Evolutionary conservation across 2,797 vertebrate species (phyloP).

Genomic region (Hapalemur alaotrensis): DNA sequence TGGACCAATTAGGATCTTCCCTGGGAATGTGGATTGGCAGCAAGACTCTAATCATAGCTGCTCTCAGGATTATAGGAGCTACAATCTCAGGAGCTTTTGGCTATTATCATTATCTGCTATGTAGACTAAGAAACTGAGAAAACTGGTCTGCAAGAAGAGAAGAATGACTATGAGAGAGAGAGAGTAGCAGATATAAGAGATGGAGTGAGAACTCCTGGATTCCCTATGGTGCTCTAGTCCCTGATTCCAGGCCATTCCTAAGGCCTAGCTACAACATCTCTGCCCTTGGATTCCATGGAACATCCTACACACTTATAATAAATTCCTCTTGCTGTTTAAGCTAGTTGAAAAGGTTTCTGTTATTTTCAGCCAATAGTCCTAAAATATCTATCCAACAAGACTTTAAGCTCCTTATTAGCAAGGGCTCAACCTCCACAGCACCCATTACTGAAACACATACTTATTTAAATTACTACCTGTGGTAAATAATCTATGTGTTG

Average conservation of each 20-base stretch:
- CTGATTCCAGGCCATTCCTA: neutral
- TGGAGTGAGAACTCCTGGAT: neutral
- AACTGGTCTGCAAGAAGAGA: neutral
- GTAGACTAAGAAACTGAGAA: neutral
- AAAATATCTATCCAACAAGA: neutral
- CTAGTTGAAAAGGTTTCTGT: neutral
- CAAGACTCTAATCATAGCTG: neutral
- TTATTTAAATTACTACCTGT: conserved; percentile 22
- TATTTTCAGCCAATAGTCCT: neutral
- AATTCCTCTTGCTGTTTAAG: neutral
- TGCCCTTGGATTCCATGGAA: neutral
- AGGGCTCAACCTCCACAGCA: neutral
- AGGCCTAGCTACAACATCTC: neutral
- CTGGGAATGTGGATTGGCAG: neutral
- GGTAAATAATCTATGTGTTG: neutral
- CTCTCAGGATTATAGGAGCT: neutral
- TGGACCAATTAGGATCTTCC: neutral
- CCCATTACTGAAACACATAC: neutral
- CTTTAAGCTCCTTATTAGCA: neutral
- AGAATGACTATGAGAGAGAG: neutral
- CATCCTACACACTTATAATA: neutral
- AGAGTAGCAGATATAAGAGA: neutral
- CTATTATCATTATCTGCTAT: neutral
- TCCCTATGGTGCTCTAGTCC: neutral
- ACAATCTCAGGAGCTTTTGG: neutral